These are phyloP conservation scores for Pangasius larnaudii DNA, from an alignment of 2,797 vertebrate species.

Conservation along the genomic window DNA sequence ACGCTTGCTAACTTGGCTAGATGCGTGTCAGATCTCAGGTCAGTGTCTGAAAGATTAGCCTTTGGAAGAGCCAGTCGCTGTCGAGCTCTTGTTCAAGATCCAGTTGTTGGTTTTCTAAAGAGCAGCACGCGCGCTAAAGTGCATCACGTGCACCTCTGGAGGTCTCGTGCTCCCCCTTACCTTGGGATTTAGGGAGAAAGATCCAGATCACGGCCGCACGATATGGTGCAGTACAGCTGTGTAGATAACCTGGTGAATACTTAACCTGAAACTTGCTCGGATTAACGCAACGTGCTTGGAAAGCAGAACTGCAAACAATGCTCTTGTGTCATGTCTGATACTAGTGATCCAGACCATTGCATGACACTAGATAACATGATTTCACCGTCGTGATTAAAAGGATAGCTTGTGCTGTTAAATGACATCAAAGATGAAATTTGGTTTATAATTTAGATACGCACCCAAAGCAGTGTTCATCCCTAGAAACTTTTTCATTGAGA, in stretches of 20 bases:
- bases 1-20: not conserved
- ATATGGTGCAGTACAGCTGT: too few species aligned
- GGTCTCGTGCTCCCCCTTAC: not conserved
- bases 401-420: not conserved
- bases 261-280: not conserved
- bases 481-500: not conserved
- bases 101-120: not conserved
- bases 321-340: not conserved
- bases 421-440: not conserved
- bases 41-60: not conserved
- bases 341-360: not conserved
- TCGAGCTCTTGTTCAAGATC: not conserved
- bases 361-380: not conserved
- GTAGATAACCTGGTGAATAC: not conserved
- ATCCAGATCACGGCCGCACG: not conserved
- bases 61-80: too few species aligned
- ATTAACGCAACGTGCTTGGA: not conserved
- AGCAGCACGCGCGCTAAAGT: not conserved
- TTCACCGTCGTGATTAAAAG: not conserved
- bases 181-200: not conserved
- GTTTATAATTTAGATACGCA: not conserved
- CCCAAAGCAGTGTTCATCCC: not conserved
- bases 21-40: not conserved
- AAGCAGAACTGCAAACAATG: not conserved
- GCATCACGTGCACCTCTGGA: not conserved